Evolutionary conservation across 2,113 vertebrate species (phyloP).

Genomic region (Rhea pennata): DNA sequence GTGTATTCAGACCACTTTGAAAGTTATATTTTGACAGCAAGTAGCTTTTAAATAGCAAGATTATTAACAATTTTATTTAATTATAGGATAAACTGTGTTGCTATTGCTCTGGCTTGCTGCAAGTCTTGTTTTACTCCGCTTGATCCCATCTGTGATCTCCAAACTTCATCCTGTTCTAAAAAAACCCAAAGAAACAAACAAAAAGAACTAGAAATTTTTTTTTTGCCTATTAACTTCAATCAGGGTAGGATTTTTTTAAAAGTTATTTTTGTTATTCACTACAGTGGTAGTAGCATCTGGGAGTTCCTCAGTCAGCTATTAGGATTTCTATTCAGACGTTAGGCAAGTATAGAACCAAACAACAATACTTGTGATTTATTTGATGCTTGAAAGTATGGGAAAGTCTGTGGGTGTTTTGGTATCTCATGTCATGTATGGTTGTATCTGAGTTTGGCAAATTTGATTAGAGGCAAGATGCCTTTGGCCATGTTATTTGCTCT

Average conservation of each 20-base stretch:
- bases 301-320: not conserved
- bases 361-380: not conserved
- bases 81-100: not conserved
- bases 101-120: not conserved
- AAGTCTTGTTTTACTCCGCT: not conserved
- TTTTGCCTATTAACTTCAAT: not conserved
- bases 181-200: not conserved
- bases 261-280: not conserved
- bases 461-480: not conserved
- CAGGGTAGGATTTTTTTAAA: not conserved
- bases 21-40: not conserved
- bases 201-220: not conserved
- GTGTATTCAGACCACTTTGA: not conserved
- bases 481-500: not conserved
- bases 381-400: not conserved
- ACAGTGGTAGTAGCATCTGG: not conserved
- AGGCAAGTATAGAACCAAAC: not conserved
- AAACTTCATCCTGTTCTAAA: not conserved
- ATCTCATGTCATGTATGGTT: accelerated
- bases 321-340: not conserved
- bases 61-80: not conserved
- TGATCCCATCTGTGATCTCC: not conserved
- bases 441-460: not conserved
- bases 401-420: not conserved
- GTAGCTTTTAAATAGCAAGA: not conserved